Conservation (phyloP, 2,113 vertebrate genomes). For the Telmatochromis sp. region DNA sequence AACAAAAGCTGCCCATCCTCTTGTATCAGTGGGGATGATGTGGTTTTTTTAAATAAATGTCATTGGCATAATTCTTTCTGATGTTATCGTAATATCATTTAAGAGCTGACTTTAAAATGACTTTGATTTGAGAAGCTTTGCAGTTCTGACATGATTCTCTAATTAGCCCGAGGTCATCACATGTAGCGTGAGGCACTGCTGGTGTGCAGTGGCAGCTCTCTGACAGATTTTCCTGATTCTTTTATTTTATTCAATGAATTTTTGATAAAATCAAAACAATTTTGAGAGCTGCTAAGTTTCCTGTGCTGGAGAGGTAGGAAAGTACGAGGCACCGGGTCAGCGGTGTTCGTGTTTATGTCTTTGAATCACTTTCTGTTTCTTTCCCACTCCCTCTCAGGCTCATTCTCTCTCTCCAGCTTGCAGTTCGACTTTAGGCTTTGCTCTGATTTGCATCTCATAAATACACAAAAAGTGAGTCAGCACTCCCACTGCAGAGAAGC, state of each 20-base stretch:
- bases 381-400: not conserved
- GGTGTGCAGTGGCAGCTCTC: not conserved
- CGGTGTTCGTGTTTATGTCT: not conserved
- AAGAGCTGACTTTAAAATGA: not conserved
- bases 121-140: not conserved
- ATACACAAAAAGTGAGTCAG: conserved; percentile 9
- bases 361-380: not conserved
- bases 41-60: not conserved
- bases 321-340: not conserved
- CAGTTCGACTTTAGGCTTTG: not conserved
- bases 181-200: not conserved
- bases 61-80: not conserved
- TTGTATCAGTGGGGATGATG: not conserved
- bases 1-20: not conserved
- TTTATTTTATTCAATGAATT: not conserved
- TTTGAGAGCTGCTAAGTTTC: not conserved
- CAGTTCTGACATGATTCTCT: not conserved
- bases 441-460: conserved; percentile 8
- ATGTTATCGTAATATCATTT: not conserved
- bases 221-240: not conserved
- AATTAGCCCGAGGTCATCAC: not conserved
- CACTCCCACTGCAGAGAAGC: not conserved
- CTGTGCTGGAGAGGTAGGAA: not conserved
- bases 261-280: not conserved
- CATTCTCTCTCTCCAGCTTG: not conserved